phyloP scores from a whole-genome alignment of 1,140 invertebrate species.

The Ectropis grisescens region DNA sequence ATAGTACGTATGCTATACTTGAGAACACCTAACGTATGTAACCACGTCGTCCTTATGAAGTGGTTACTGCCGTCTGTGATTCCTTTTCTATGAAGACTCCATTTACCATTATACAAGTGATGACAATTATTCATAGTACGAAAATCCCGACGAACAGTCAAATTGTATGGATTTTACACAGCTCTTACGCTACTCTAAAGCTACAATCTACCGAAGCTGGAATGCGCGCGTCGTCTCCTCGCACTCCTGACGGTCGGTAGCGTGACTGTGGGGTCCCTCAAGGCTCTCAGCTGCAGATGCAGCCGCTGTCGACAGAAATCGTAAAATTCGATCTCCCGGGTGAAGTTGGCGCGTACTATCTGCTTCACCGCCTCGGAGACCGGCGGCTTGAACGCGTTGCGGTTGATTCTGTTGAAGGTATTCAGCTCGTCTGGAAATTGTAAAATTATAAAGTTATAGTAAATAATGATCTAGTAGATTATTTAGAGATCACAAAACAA shows the following conservation, averaged over 20 bases:
- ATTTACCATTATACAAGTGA: too few species aligned
- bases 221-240: constrained; percentile 9
- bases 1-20: too few species aligned
- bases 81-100: too few species aligned
- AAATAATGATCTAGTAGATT: neutral
- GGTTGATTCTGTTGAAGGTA: constrained; percentile 84
- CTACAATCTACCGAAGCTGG: too few species aligned
- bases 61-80: too few species aligned
- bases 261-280: constrained; percentile 67
- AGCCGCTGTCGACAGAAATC: constrained; percentile 90
- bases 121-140: too few species aligned
- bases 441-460: constrained; percentile 1
- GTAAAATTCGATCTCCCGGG: constrained; percentile 92
- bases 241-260: constrained; percentile 18
- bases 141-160: too few species aligned
- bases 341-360: constrained; percentile 88
- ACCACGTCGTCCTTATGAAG: too few species aligned
- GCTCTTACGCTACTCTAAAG: too few species aligned
- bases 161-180: too few species aligned
- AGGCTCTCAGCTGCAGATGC: constrained; percentile 82
- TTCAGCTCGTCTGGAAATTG: constrained; percentile 77
- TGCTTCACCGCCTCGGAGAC: constrained; percentile 89
- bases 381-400: constrained; percentile 88
- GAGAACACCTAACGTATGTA: too few species aligned
- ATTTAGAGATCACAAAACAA: neutral